Base-by-base conservation (phyloP, 1,140 invertebrate genomes). In the Atta cephalotes region DNA sequence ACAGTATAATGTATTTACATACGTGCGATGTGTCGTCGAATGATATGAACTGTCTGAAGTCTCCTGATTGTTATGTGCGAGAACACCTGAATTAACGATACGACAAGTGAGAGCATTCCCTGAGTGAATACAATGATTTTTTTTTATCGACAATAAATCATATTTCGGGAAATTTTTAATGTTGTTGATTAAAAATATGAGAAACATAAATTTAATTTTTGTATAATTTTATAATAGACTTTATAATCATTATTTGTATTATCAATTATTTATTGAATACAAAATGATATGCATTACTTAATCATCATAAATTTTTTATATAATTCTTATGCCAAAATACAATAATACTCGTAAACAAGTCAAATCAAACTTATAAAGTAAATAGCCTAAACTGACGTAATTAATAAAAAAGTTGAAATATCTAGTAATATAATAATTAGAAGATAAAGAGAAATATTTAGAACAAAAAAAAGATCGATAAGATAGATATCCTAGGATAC, bases 1-100 rank as follows among this genome's bases (percentile, higher is more conserved):
- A 78, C n/a, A 12, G 79, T 45, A n/a, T 31, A 35, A 49, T 53
- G 39, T 87, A 74, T 65, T 35, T 77, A 35, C n/a, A 21, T 58
- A 63, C 71, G 45, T n/a, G 71, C 28, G 39, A 25, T 39, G 18
- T 63, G 49, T 39, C 49, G 49, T 12, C 31, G 18, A 56, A 28
- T 31, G 28, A 31, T 39, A 18, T 31, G 5, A 71, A 21, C 7
- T 45, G 39, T 45, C 21, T 4, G 56, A 49, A n/a, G 45, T 21
- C 70, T 62, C 18, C n/a, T 53, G 56, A 84, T 25, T 68, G 14
- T 58, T 51, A 35, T 25, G 80, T 28, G 53, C 31, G 18, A 82
- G 2, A 63, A 45, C 49, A 70, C 9, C 28, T 35, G 56, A 51
- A 21, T 45, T 49, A 51, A 79, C 60, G 58, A 49, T 28, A 10